Base-by-base conservation (phyloP, 2,888 invertebrate species). In the Tenthredo amoena region DNA sequence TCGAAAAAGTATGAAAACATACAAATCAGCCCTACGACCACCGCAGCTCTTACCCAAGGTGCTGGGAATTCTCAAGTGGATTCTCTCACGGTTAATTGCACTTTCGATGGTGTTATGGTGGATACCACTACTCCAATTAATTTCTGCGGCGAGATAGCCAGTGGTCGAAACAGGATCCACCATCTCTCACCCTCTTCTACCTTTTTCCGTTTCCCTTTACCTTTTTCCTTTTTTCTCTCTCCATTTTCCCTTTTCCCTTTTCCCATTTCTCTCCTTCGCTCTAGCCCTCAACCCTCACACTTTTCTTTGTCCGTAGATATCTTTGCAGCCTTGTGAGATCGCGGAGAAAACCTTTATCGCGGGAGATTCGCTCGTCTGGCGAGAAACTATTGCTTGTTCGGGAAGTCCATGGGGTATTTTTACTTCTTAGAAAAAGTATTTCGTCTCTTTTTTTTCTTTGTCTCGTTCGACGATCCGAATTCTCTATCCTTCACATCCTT, bases 81-180 rank as follows among this genome's bases (percentile, higher is more conserved):
- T 34, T 34, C 21, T 62, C n/a, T 81, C 40, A 21, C 81, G 81
- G 58, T 62, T 81, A 81, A 81, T 81, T 81, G 62, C 58, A 62
- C 50, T 62, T 62, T 62, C 79, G 37, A 58, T 62, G 58, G 37
- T 81, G 40, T 81, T 62, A 81, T 79, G 55, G 55, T 37, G 77
- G 55, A 50, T 31, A 79, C 18, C n/a, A 18, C 21, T 62, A 50
- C 58, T 62, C 40, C 62, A 62, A 81, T 81, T 81, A 81, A 81
- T 58, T 81, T 81, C 81, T 40, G 62, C 62, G 21, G 37, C 62
- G 37, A 58, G 77, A 6, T 58, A 37, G 77, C 55, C 77, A 47
- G 40, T 15, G 37, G 62, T 81, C 58, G 62, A 37, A 81, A 62
- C 40, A 21, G 62, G 50, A 50, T 40, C 81, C 34, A 3, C 18